A percentile compares a stretch with the other conserved stretches of the same genome.
phyloP scores from a whole-genome alignment of 2,113 vertebrate species.

The Motacilla tschutschensis region DNA sequence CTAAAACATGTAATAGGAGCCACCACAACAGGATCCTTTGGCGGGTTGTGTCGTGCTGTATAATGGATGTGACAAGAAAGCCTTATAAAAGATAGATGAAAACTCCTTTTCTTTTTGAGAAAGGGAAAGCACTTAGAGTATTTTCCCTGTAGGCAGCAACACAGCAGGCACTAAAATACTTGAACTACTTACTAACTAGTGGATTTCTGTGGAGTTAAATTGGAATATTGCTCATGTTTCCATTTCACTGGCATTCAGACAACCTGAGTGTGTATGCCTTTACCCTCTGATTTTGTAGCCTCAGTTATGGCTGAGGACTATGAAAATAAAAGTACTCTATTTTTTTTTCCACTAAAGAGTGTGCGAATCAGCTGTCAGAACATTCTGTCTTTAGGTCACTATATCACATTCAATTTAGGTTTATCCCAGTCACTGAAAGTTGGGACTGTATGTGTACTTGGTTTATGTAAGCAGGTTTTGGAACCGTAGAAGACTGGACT shows the following conservation, averaged over 20 bases:
- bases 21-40: background rate
- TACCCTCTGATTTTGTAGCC: background rate
- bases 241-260: background rate
- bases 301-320: background rate
- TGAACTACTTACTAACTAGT: slow-evolving; percentile 25
- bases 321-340: background rate
- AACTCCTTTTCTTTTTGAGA: slow-evolving; percentile 5
- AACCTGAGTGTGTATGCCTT: background rate
- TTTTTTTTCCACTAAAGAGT: background rate
- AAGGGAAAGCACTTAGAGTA: slow-evolving; percentile 39
- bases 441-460: background rate
- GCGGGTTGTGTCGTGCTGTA: background rate
- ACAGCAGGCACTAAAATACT: slow-evolving; percentile 27
- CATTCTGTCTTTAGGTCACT: background rate
- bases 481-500: background rate
- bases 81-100: slow-evolving; percentile 44
- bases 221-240: background rate
- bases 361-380: background rate
- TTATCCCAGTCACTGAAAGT: background rate
- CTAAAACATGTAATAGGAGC: background rate
- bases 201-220: background rate
- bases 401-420: background rate
- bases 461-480: background rate
- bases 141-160: slow-evolving; percentile 48
- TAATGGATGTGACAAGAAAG: slow-evolving; percentile 32